Percentiles rank a stretch among this genome's conserved stretches.
These are phyloP conservation scores for Bombyx mandarina DNA, from an alignment of 1,140 invertebrate species.

Conservation along the genomic window DNA sequence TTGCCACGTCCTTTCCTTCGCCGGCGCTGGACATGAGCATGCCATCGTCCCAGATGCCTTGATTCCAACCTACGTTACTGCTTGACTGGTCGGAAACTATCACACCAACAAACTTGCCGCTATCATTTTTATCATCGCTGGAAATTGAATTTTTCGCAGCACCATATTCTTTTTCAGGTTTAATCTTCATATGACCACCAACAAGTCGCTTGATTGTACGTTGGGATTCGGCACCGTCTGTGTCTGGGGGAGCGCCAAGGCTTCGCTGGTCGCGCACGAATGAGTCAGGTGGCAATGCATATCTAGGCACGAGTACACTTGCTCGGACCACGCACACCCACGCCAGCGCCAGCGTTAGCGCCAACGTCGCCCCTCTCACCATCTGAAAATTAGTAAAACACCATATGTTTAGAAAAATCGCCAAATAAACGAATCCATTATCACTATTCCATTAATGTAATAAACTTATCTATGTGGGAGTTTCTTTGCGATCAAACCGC, in stretches of 20 bases:
- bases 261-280: slow-evolving; percentile 67
- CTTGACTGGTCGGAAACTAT: slow-evolving; percentile 59
- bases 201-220: slow-evolving; percentile 73
- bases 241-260: slow-evolving; percentile 37
- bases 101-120: slow-evolving; percentile 61
- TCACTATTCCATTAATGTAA: slow-evolving; percentile 4
- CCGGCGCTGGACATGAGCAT: slow-evolving; percentile 77
- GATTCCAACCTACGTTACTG: slow-evolving; percentile 68
- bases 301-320: slow-evolving; percentile 67
- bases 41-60: slow-evolving; percentile 76
- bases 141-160: slow-evolving; percentile 58
- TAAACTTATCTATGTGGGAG: slow-evolving; percentile 59
- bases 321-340: slow-evolving; percentile 41
- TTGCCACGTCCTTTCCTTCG: slow-evolving; percentile 72
- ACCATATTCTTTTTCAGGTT: slow-evolving; percentile 49
- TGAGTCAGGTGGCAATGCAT: slow-evolving; percentile 67
- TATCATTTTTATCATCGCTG: slow-evolving; percentile 42
- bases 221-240: slow-evolving; percentile 50
- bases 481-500: slow-evolving; percentile 40
- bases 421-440: background rate
- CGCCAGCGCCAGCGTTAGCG: slow-evolving; percentile 59
- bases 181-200: slow-evolving; percentile 74
- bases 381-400: slow-evolving; percentile 64
- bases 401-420: slow-evolving; percentile 11
- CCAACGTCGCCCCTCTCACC: slow-evolving; percentile 66